Conservation (phyloP, 2,797 vertebrate species). For the Sciurus vulgaris region DNA sequence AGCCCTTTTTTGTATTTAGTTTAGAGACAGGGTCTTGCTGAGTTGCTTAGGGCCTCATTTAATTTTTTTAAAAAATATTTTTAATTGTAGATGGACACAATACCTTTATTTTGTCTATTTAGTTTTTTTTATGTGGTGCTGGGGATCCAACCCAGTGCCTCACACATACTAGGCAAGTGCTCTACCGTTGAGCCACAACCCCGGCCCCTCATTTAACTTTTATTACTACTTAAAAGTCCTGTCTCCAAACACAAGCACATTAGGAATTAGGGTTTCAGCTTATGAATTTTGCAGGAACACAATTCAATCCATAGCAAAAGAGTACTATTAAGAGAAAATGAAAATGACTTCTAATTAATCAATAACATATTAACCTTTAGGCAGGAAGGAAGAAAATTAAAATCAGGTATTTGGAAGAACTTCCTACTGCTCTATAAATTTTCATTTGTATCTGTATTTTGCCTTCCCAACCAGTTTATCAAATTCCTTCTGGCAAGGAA, state of each 20-base stretch:
- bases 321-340: neutral
- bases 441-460: conserved; percentile 3
- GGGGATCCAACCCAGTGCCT: too few species aligned
- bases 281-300: neutral
- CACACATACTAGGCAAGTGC: too few species aligned
- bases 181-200: too few species aligned
- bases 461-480: neutral
- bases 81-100: too few species aligned
- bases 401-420: neutral
- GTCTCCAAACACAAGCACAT: neutral
- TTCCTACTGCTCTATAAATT: neutral
- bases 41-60: neutral
- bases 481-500: neutral
- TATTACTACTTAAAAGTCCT: neutral
- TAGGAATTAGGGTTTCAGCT: neutral
- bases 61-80: neutral
- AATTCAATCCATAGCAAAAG: neutral
- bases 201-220: neutral
- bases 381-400: neutral
- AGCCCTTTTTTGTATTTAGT: too few species aligned
- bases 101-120: too few species aligned
- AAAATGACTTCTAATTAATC: conserved; percentile 27
- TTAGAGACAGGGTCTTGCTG: too few species aligned
- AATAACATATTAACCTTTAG: neutral
- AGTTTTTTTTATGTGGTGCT: too few species aligned